phyloP scores from a whole-genome alignment of 1,140 invertebrate species.

The Hyposmocoma kahamanoa region DNA sequence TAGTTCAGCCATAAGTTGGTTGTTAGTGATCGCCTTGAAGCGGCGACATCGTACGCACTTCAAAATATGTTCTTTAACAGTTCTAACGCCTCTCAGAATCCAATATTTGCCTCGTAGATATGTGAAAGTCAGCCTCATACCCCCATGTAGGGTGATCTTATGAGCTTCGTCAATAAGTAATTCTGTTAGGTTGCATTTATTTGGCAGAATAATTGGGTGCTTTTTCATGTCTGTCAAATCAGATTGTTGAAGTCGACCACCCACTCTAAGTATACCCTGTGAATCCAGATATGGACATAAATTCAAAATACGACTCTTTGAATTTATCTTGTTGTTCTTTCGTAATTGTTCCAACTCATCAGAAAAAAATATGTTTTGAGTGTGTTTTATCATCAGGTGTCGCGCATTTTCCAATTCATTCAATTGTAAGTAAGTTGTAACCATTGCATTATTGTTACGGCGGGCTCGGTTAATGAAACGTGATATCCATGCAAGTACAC shows the following conservation, averaged over 20 bases:
- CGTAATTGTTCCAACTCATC: neutral
- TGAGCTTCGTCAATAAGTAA: slow-evolving; percentile 1
- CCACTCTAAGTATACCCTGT: neutral
- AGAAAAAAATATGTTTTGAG: neutral
- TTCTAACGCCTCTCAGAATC: neutral
- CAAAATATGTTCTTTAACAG: neutral
- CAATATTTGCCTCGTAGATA: neutral
- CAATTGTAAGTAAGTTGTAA: neutral
- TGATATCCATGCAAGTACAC: neutral
- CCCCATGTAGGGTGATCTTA: neutral
- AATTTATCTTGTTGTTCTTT: neutral
- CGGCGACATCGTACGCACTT: neutral
- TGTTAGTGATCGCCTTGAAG: neutral
- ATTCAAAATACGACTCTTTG: neutral
- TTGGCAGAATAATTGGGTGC: slow-evolving; percentile 1
- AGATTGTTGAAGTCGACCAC: neutral
- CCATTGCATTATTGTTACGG: neutral
- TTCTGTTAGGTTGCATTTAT: neutral
- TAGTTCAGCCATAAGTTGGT: slow-evolving; percentile 44
- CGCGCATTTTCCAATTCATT: neutral
- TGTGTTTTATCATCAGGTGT: neutral
- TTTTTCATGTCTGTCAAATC: neutral
- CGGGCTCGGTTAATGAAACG: neutral
- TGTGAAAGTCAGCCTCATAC: neutral
- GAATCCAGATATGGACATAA: neutral